Evolutionary conservation across 2,888 invertebrate genomes (phyloP).

Genomic region (Chironomus tentans): DNA sequence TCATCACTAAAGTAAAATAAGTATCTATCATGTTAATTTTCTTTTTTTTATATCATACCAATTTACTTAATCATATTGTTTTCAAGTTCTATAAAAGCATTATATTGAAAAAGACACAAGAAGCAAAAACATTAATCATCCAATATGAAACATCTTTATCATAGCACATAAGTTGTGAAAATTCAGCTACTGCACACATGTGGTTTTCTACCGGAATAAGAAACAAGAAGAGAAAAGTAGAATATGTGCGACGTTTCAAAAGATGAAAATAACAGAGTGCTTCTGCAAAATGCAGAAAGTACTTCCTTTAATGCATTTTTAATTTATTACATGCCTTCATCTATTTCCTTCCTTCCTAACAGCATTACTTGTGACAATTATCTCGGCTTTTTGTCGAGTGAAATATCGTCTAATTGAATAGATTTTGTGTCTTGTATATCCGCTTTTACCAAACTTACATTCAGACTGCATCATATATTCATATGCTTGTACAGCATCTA

Average conservation of each 20-base stretch:
- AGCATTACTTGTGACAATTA: constrained; percentile 22
- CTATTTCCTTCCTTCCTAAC: constrained; percentile 19
- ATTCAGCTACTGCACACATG: not conserved
- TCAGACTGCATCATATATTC: too few relatives aligned
- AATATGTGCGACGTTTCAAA: not conserved
- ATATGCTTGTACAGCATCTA: too few relatives aligned
- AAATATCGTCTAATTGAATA: constrained; percentile 24
- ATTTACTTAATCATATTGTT: not conserved
- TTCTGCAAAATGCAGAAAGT: constrained; percentile 11
- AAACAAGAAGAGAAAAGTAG: not conserved
- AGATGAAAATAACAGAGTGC: not conserved
- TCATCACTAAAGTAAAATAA: not conserved
- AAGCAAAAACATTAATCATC: not conserved
- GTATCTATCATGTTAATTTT: not conserved
- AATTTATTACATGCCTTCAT: constrained; percentile 25
- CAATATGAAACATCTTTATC: not conserved
- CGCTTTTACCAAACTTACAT: too few relatives aligned
- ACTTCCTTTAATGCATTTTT: constrained; percentile 27
- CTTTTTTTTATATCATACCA: not conserved
- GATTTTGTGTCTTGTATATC: not conserved
- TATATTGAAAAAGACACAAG: not conserved
- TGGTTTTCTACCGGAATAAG: not conserved
- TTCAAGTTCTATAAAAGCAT: not conserved
- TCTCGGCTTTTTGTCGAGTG: constrained; percentile 12
- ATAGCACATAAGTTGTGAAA: not conserved